Percentiles rank a stretch among this genome's conserved stretches.
These are phyloP conservation scores for Oceanites oceanicus DNA, from an alignment of 2,113 vertebrate species.

Conservation along the genomic window DNA sequence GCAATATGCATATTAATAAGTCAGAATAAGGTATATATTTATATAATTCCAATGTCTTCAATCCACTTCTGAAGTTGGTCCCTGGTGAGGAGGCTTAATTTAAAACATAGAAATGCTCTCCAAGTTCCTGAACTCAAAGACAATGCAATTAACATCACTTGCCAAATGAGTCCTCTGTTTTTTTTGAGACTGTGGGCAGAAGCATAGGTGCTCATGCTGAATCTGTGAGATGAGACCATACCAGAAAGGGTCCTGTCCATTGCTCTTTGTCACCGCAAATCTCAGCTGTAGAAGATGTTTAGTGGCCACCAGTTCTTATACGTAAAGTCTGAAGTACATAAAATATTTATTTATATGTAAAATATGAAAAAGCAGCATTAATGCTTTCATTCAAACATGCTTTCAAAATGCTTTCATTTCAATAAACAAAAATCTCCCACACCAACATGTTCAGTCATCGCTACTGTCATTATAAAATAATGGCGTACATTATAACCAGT, in stretches of 20 bases:
- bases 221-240: background rate
- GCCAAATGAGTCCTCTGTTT: background rate
- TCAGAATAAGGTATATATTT: slow-evolving; percentile 28
- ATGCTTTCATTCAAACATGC: background rate
- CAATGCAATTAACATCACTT: background rate
- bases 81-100: slow-evolving; percentile 30
- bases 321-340: background rate
- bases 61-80: slow-evolving; percentile 13
- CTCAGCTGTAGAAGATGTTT: background rate
- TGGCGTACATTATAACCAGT: background rate
- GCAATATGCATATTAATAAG: slow-evolving; percentile 22
- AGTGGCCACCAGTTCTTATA: background rate
- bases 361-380: background rate
- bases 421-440: background rate
- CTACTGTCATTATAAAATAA: background rate
- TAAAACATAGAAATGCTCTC: background rate
- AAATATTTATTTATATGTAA: background rate
- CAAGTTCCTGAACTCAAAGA: background rate
- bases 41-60: background rate
- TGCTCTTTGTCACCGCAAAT: background rate
- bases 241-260: fast-evolving
- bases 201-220: background rate
- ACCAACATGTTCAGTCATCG: background rate
- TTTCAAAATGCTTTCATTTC: background rate
- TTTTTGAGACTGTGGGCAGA: background rate